Evolutionary conservation across 2,113 vertebrate species (phyloP), one percentile per base, ranked within the genome.

Genomic region (Phoenicopterus ruber): DNA sequence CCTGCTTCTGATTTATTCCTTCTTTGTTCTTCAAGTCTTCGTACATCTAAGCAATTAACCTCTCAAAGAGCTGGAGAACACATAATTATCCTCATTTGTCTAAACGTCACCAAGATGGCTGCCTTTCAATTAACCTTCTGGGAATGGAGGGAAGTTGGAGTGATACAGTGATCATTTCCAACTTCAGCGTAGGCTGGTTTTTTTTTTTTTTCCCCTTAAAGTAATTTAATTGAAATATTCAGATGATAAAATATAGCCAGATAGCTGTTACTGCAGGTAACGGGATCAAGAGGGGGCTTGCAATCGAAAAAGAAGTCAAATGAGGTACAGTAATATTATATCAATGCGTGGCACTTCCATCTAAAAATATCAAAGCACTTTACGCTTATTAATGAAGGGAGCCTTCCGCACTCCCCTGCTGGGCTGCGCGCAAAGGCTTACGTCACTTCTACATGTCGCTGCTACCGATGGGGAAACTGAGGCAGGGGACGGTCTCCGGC

Each of bases 61-160:
- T 98, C 98, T 97, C 97, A 98, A 98, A 98, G 97, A 98, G 97
- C 97, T 96, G 96, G 97, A 98, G 97, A 98, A 98, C 98, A 98
- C 97, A 97, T 98, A 98, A 98, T 98, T 98, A 98, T 98, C 98
- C 97, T 98, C 98, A 98, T 98, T 98, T 98, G 98, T 98, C 97
- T 98, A 98, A 98, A 97, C 95, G 97, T 98, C 98, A 96, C 98
- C 97, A 98, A 98, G 98, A 98, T 98, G 97, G 98, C 98, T 79
- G 98, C 97, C 98, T 98, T 98, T 98, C 98, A 98, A 98, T 98
- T 98, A 98, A 98, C 98, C 98, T 98, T 98, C 97, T 97, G 97
- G 98, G 98, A 96, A 97, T 94, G 96, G 96, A 97, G 97, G 97
- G 97, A 97, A 98, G 97, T 98, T 98, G 98, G 97, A 98, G 96